Base-by-base conservation (phyloP, 2,113 vertebrate species). In the Tauraco erythrolophus region DNA sequence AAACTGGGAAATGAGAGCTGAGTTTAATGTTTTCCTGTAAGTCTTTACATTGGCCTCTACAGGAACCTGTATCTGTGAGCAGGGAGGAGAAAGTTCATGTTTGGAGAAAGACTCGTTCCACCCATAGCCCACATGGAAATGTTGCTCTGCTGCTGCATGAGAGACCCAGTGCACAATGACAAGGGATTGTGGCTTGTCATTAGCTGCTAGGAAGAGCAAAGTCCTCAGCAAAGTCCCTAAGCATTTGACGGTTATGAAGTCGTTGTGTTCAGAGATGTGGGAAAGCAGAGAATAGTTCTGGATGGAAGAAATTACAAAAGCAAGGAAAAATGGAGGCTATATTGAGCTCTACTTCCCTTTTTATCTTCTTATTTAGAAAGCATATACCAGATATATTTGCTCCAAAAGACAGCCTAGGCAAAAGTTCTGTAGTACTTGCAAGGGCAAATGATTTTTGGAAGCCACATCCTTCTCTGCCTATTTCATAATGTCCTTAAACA, bases 11-110 rank as follows among this genome's bases (percentile, higher is more conserved):
- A 23, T 35, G 11, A 87, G 35, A 72, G 23, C 13, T 1, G 4
- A 64, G 9, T 50, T 39, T 41, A 70, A 18, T 41, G 9, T 75
- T 79, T 84, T 68, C 11, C 13, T 3, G 14, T 17, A 57, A 57
- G 14, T 39, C 4, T 25, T 45, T 71, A 16, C 0, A 0, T 14
- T 85, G 21, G 10, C 10, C 6, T 76, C 14, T 71, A 6, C 13
- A 51, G 21, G 24, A 85, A 43, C 7, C 7, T 2, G 1, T 33
- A 31, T 9, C 33, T n/a, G 10, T 21, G 15, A 6, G 81, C 7
- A 33, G 16, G 57, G 23, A 46, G 2, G 7, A 28, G 15, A 53
- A 66, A 23, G 5, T 35, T 23, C 3, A 2, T 56, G 16, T 75
- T 53, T 69, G 48, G 12, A 54, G 19, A 16, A 60, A n/a, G 41